Conservation (phyloP, 2,113 vertebrate species). For the Suncus etruscus region DNA sequence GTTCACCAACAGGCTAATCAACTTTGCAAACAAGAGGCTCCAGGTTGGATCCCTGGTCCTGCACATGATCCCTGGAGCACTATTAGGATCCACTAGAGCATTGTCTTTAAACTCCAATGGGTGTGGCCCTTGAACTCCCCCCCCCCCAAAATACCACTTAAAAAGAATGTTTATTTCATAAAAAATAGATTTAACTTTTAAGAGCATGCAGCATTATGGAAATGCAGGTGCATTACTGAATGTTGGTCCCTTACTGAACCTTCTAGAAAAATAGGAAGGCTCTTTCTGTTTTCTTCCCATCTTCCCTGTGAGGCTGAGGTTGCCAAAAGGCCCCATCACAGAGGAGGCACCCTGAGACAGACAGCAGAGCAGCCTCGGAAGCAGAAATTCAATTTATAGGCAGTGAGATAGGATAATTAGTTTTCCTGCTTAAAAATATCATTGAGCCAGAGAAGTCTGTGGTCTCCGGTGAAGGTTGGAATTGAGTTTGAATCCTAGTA, state of each 20-base stretch:
- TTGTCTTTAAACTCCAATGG: too few species aligned
- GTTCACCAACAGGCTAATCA: too few species aligned
- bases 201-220: background rate
- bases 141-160: background rate
- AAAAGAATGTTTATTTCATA: background rate
- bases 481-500: conserved; percentile 82
- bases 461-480: conserved; percentile 79
- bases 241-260: background rate
- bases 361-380: conserved; percentile 80
- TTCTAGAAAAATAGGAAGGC: conserved; percentile 6
- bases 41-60: too few species aligned
- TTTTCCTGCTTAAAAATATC: conserved; percentile 85
- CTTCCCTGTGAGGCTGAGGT: conserved; percentile 60
- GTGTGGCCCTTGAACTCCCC: too few species aligned
- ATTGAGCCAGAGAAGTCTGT: conserved; percentile 78
- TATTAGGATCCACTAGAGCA: too few species aligned
- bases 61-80: too few species aligned
- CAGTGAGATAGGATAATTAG: conserved; percentile 85
- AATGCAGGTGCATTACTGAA: background rate
- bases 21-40: too few species aligned
- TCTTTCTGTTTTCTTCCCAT: conserved; percentile 26
- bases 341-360: conserved; percentile 74
- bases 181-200: conserved; percentile 11
- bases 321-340: conserved; percentile 77
- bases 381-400: conserved; percentile 86